Percentiles rank a stretch among this genome's conserved stretches.
Evolutionary conservation across 2,797 vertebrate species (phyloP).

Genomic region (Sparidentex hasta): DNA sequence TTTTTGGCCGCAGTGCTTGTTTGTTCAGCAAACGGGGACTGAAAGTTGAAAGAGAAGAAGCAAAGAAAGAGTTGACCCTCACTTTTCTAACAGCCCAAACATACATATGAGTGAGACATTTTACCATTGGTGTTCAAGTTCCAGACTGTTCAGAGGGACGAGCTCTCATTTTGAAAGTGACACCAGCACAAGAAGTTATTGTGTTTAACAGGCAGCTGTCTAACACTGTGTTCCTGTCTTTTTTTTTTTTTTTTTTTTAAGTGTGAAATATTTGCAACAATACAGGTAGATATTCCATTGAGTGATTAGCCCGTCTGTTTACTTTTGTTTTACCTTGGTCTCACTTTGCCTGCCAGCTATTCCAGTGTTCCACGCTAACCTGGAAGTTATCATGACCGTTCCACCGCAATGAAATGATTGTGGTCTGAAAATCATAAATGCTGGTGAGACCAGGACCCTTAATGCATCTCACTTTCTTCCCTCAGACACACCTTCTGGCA

Average conservation of each 20-base stretch:
- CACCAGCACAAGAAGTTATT: not conserved
- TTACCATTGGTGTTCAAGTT: slow-evolving; percentile 3
- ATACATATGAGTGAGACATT: slow-evolving; percentile 12
- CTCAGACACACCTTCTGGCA: slow-evolving; percentile 98
- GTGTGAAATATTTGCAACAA: no score
- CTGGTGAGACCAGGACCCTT: not conserved
- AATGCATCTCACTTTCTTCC: slow-evolving; percentile 13
- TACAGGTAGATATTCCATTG: no score
- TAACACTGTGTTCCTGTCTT: no score
- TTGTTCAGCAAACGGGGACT: slow-evolving; percentile 57
- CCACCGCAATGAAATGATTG: not conserved
- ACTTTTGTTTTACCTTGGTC: no score
- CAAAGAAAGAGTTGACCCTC: slow-evolving; percentile 35
- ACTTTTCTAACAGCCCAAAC: slow-evolving; percentile 12
- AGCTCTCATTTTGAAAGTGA: not conserved
- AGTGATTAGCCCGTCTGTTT: no score
- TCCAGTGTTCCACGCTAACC: no score
- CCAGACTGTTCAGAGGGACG: not conserved
- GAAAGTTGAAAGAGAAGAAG: no score
- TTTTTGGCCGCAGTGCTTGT: slow-evolving; percentile 55
- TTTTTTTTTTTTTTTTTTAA: no score
- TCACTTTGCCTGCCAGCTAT: no score
- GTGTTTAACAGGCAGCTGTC: not conserved
- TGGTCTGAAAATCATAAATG: not conserved
- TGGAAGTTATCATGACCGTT: no score